Evolutionary conservation across 2,888 invertebrate species (phyloP), one percentile per base, ranked within the genome.

Genomic region (Pantelozetes paolii): DNA sequence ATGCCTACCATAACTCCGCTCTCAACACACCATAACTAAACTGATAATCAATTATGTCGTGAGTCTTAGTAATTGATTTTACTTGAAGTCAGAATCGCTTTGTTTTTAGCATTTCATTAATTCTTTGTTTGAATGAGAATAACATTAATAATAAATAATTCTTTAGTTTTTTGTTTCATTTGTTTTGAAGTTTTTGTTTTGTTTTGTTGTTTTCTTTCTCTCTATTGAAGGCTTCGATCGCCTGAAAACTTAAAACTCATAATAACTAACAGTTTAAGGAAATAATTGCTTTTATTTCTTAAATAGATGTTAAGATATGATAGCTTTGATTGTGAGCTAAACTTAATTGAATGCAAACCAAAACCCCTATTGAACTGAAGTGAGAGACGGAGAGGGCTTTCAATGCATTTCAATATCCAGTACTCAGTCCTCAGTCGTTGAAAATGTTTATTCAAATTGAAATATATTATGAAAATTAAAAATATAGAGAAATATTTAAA

Each of bases 1-100:
- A 45, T 45, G 15, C 15, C 45, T 13, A 57, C 26, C 2, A 26
- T 26, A 23, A 15, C 26, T 8, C n/a, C n/a, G n/a, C n/a, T n/a
- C 36, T 8, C 36, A n/a, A 23, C 30, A 62, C 11, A 62, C 32
- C 62, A 26, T 26, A 57, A 57, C 57, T 57, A 57, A 45, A 26
- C 62, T 62, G 2, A 26, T 32, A 62, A 62, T 62, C 62, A 62
- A 62, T 62, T 62, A 62, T 30, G 62, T 62, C 62, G 62, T 62
- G 62, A 62, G 62, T 62, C 32, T 28, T 18, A 15, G n/a, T 62
- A 62, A 62, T 62, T 62, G 62, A 62, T 62, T 62, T 62, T 62
- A n/a, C n/a, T 28, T 11, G 13, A 23, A 30, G 15, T 30, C 30
- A 62, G 18, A 20, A 15, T 32, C 8, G 32, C 32, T 62, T 62